phyloP scores from a whole-genome alignment of 2,113 vertebrate genomes.

The Phalacrocorax aristotelis region DNA sequence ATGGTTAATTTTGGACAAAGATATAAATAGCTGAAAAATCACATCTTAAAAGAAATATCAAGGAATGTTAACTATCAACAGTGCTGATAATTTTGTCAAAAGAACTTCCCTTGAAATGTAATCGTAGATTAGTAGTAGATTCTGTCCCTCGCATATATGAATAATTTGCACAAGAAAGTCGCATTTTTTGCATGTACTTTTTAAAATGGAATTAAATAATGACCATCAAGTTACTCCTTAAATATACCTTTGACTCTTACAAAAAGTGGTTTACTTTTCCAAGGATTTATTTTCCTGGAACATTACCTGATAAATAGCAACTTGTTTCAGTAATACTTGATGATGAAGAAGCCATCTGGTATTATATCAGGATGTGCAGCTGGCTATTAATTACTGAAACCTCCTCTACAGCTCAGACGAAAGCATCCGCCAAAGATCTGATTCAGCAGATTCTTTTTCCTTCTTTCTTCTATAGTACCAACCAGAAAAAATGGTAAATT shows the following conservation, averaged over 20 bases:
- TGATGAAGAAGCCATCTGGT: slow-evolving; percentile 53
- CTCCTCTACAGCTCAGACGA: slow-evolving; percentile 32
- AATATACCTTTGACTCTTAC: neutral
- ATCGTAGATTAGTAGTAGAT: neutral
- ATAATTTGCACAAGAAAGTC: neutral
- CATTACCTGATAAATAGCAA: slow-evolving; percentile 38
- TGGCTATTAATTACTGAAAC: slow-evolving; percentile 75
- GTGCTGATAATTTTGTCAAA: neutral
- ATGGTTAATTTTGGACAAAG: neutral
- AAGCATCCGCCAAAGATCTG: slow-evolving; percentile 29
- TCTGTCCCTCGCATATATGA: neutral
- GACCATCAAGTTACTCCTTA: neutral
- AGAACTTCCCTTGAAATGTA: neutral
- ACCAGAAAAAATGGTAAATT: neutral
- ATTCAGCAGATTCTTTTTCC: slow-evolving; percentile 64
- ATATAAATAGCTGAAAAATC: neutral
- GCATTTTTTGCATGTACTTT: neutral
- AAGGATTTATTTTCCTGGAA: slow-evolving; percentile 11
- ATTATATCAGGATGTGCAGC: slow-evolving; percentile 66
- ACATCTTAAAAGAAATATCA: neutral
- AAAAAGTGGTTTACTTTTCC: neutral
- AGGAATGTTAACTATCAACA: neutral
- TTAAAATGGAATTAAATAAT: neutral
- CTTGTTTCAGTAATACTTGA: slow-evolving; percentile 61
- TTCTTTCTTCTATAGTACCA: neutral